phyloP scores from a whole-genome alignment of 2,113 vertebrate genomes.

The Chamaetylas fuelleborni region DNA sequence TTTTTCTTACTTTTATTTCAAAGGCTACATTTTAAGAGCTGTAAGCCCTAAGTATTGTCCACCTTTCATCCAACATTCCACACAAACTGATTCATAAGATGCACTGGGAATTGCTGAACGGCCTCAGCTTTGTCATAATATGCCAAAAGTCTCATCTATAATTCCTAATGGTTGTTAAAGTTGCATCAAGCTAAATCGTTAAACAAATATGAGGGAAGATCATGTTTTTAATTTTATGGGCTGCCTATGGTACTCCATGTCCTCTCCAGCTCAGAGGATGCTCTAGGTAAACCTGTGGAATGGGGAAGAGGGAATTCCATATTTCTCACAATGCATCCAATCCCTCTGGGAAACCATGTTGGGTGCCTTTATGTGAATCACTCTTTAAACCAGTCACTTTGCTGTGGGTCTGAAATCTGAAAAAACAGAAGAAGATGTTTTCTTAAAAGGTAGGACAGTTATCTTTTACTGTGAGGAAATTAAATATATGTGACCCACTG shows the following conservation, averaged over 20 bases:
- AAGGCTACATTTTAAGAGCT: neutral
- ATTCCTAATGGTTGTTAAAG: neutral
- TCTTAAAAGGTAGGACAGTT: neutral
- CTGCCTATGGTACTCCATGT: neutral
- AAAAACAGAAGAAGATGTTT: neutral
- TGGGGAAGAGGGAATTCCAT: neutral
- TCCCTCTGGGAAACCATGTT: neutral
- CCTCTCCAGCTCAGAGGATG: neutral
- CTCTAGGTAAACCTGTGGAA: neutral
- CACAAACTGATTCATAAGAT: neutral
- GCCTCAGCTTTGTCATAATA: neutral
- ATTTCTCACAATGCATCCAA: neutral
- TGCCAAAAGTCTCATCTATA: neutral
- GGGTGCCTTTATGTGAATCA: neutral
- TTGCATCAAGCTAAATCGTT: neutral
- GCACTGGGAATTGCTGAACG: neutral
- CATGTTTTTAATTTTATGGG: neutral
- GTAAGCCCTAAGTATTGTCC: neutral
- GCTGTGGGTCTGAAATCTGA: neutral
- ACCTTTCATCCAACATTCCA: neutral
- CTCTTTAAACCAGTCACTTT: neutral
- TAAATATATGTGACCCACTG: neutral
- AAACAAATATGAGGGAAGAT: neutral
- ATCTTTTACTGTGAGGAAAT: neutral
- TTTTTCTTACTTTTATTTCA: neutral